Base-by-base conservation (phyloP, 1,140 invertebrate genomes). In the Yoshiicerus persimilis region DNA sequence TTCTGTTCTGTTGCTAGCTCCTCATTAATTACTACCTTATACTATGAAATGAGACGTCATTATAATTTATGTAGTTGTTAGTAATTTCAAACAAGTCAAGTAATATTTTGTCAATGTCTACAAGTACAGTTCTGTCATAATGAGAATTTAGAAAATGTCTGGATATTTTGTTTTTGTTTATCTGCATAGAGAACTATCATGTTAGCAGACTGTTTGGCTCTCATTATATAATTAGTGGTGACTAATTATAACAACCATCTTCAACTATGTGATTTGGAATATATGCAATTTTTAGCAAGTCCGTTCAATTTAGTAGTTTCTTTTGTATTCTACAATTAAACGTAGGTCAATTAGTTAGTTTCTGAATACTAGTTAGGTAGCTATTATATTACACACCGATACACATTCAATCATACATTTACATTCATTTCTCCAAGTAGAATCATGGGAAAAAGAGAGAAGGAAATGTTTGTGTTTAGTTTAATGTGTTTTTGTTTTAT, bases 141-240 rank as follows among this genome's bases (percentile, higher is more conserved):
- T 56, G 75, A 80, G 75, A 80, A 56, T 56, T 56, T 56, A 56
- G 20, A 56, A 56, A 80, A 32, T 80, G 75, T 80, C 75, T 80
- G 32, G 34, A 80, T 80, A 36, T 80, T 70, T 80, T 80, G 75
- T 36, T 80, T 77, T 80, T 80, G 75, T 80, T 80, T 77, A 30
- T 4, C 70, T 80, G 32, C 75, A 56, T 56, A 80, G 32, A 80
- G n/a, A 32, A 34, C 75, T 80, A 80, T 77, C 32, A 80, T 80
- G 75, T 80, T 80, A 80, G 75, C 75, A 36, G 75, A 80, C 75
- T 80, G 75, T 80, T 80, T 38, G 30, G 75, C 75, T 80, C 75
- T 80, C 75, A 80, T 80, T 36, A 80, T 80, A 36, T n/a, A n/a
- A n/a, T 80, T 80, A 80, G 75, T 80, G 75, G 75, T 80, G 75